Conservation (phyloP, 2,888 invertebrate species). For the Merodon equestris region DNA sequence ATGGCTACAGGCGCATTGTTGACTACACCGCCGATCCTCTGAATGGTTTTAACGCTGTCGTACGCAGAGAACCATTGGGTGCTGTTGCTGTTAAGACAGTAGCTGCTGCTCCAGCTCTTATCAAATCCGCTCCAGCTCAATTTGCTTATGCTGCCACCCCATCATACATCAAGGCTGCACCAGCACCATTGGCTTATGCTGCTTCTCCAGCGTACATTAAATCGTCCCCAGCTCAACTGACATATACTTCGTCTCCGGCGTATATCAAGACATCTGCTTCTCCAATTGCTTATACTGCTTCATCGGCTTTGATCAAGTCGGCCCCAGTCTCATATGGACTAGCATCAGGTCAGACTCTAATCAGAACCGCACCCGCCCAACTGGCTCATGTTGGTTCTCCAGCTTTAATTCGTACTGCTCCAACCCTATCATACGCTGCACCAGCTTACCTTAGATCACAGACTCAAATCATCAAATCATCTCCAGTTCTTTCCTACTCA, state of each 20-base stretch:
- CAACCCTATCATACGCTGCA: constrained; percentile 70
- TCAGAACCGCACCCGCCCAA: constrained; percentile 30
- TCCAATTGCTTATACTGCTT: constrained; percentile 70
- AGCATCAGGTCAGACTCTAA: constrained; percentile 19
- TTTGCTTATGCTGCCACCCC: constrained; percentile 34
- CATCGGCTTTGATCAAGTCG: constrained; percentile 43
- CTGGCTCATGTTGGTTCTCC: constrained; percentile 69
- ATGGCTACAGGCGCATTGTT: constrained; percentile 80
- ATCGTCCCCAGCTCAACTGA: constrained; percentile 15
- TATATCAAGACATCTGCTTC: constrained; percentile 70
- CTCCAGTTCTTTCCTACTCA: constrained; percentile 45
- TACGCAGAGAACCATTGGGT: constrained; percentile 79
- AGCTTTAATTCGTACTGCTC: constrained; percentile 59
- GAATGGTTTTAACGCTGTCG: constrained; percentile 81
- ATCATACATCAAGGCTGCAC: constrained; percentile 12
- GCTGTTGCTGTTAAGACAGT: constrained; percentile 67
- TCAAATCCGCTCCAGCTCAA: constrained; percentile 12
- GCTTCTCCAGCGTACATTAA: constrained; percentile 43
- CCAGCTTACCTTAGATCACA: constrained; percentile 68
- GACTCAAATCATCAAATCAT: constrained; percentile 38
- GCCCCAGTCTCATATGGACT: constrained; percentile 54
- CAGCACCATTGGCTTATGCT: constrained; percentile 47
- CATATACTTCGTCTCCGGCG: constrained; percentile 70
- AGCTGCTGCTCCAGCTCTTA: constrained; percentile 61
- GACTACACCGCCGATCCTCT: constrained; percentile 80